Evolutionary conservation across 2,888 invertebrate genomes (phyloP), one percentile per base, ranked within the genome.

Genomic region (Rhabditoides inermis): DNA sequence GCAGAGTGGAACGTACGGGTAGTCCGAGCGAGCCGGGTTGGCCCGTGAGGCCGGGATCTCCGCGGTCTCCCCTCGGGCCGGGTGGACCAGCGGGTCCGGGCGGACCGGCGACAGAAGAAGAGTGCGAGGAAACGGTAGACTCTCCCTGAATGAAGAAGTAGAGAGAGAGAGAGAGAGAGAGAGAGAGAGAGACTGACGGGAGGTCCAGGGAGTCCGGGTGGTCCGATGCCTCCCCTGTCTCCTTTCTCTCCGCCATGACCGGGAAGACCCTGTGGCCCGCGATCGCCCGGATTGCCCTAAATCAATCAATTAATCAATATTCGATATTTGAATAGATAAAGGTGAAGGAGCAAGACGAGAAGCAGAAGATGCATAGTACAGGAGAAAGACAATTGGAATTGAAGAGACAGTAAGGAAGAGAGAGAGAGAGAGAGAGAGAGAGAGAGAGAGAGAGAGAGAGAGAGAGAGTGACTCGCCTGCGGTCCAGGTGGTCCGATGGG

Each of bases 181-280:
- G 32, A 32, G 32, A 32, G 32, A 7, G 32, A 32, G 32, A 32
- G 7, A 50, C 58, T 28, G 27, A 66, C 65, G 5, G 66, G 66
- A 52, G 64, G 66, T 26, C 70, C 70, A 1, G 71, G 70, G 23
- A 69, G 41, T 45, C 70, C 70, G 3, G 73, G 72, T 18, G 69
- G 63, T 32, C 75, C 74, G 36, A 72, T 72, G 22, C 69, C 71
- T 27, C 73, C 73, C 15, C 73, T 49, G 7, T 73, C 72, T 40
- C 73, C 72, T 47, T 65, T 56, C n/a, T 69, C 69, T 40, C 70
- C 73, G n/a, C 63, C 61, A 40, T 63, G 71, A 0, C 73, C 72
- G 36, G 69, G 72, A 32, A 69, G 59, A 26, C 72, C 72, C 50
- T 69, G 71, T 2, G 69, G 68, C 3, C 70, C 70, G 26, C 65